These are phyloP conservation scores for Bucorvus abyssinicus DNA, from an alignment of 2,797 vertebrate species.

Conservation along the genomic window DNA sequence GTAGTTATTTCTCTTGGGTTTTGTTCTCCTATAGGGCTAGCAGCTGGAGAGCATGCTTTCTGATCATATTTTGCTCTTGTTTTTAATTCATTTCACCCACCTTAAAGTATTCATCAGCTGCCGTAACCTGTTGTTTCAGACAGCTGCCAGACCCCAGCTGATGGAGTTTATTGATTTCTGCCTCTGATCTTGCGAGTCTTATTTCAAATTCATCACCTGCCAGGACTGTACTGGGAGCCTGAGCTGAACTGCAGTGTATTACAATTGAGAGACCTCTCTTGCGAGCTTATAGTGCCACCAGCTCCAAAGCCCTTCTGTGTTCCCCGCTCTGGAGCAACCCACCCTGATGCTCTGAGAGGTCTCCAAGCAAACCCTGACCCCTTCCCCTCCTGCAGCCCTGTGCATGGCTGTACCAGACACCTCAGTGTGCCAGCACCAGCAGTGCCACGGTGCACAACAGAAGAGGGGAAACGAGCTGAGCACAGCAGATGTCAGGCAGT, in stretches of 20 bases:
- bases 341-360: neutral
- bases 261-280: neutral
- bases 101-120: conserved; percentile 31
- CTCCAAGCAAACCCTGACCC: neutral
- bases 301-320: neutral
- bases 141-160: conserved; percentile 19
- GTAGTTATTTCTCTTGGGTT: neutral
- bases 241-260: neutral
- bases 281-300: neutral
- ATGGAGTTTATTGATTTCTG: conserved; percentile 53
- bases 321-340: neutral
- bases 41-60: conserved; percentile 4
- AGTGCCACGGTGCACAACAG: accelerated
- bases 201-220: neutral
- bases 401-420: neutral
- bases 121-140: conserved; percentile 17
- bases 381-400: accelerated
- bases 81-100: conserved; percentile 32
- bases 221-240: neutral
- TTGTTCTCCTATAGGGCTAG: neutral
- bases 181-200: conserved; percentile 10
- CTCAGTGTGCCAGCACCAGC: neutral
- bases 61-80: conserved; percentile 15
- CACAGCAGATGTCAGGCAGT: accelerated
- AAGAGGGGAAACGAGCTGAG: neutral